Evolutionary conservation across 2,888 invertebrate genomes (phyloP).

Genomic region (Brachyptera risi): DNA sequence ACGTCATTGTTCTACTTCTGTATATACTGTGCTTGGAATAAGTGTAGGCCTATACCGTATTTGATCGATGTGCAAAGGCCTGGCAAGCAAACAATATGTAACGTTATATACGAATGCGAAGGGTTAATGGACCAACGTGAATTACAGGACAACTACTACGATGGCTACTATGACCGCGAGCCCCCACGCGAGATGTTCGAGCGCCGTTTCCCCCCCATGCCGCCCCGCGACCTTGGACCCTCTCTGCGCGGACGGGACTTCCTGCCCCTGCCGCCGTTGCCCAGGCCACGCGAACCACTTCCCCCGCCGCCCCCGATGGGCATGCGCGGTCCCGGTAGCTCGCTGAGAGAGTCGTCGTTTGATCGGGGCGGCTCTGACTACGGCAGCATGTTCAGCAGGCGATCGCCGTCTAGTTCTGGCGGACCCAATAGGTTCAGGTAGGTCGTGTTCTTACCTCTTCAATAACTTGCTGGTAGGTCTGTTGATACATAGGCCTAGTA

Average conservation of each 20-base stretch:
- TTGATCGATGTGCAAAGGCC: conserved; percentile 16
- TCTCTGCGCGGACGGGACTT: conserved; percentile 36
- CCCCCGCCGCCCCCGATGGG: conserved; percentile 67
- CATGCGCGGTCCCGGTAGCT: conserved; percentile 57
- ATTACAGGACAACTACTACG: conserved; percentile 71
- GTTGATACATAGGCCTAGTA: too few species aligned
- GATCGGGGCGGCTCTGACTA: conserved; percentile 60
- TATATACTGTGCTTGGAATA: too few species aligned
- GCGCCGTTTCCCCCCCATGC: conserved; percentile 69
- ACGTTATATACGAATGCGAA: too few species aligned
- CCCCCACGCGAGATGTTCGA: conserved; percentile 77
- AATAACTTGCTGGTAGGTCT: too few species aligned
- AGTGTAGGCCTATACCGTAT: not conserved
- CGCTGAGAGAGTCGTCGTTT: conserved; percentile 57
- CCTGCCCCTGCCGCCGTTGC: conserved; percentile 64
- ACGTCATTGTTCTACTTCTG: too few species aligned
- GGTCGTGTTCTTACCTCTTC: too few species aligned
- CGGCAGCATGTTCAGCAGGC: conserved; percentile 77
- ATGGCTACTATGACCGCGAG: conserved; percentile 60
- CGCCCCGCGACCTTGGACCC: conserved; percentile 44
- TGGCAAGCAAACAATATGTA: too few species aligned
- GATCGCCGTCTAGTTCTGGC: conserved; percentile 60
- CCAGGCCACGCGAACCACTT: conserved; percentile 63
- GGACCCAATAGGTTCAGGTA: conserved; percentile 31
- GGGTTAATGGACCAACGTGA: too few species aligned